Evolutionary conservation across 2,113 vertebrate genomes (phyloP).

Genomic region (Etia nguti): DNA sequence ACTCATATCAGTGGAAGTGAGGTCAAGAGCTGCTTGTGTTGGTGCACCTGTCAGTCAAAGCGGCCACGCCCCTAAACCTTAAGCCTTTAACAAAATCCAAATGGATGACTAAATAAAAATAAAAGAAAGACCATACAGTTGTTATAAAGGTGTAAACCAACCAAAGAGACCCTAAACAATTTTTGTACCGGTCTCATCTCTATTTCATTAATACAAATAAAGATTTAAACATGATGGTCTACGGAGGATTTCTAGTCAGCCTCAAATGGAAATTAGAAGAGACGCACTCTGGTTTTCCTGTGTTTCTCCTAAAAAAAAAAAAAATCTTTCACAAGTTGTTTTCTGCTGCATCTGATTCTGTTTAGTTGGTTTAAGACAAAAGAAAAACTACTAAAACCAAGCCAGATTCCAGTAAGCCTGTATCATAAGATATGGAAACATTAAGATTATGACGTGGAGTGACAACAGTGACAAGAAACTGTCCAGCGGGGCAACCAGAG

Average conservation of each 20-base stretch:
- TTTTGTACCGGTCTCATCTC: background rate
- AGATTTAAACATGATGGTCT: background rate
- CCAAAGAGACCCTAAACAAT: fast-evolving
- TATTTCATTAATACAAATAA: background rate
- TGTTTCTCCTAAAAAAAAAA: background rate
- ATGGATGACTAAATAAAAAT: background rate
- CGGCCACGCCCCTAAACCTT: background rate
- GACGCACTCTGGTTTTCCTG: background rate
- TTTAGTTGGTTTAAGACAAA: background rate
- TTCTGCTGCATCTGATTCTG: background rate
- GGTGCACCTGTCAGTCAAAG: background rate
- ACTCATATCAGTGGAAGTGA: background rate
- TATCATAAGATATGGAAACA: background rate
- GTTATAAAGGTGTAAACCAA: fast-evolving
- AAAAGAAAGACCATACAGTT: background rate
- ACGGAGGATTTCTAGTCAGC: fast-evolving
- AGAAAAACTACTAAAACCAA: background rate
- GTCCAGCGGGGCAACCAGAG: constrained; percentile 35
- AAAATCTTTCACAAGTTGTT: fast-evolving
- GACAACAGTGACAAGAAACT: background rate
- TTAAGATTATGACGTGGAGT: constrained; percentile 27
- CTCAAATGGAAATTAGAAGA: background rate
- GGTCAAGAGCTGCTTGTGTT: background rate
- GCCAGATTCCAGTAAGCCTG: background rate
- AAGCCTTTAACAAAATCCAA: background rate